Evolutionary conservation across 1,140 invertebrate species (phyloP).

Genomic region (Nilaparvata lugens): DNA sequence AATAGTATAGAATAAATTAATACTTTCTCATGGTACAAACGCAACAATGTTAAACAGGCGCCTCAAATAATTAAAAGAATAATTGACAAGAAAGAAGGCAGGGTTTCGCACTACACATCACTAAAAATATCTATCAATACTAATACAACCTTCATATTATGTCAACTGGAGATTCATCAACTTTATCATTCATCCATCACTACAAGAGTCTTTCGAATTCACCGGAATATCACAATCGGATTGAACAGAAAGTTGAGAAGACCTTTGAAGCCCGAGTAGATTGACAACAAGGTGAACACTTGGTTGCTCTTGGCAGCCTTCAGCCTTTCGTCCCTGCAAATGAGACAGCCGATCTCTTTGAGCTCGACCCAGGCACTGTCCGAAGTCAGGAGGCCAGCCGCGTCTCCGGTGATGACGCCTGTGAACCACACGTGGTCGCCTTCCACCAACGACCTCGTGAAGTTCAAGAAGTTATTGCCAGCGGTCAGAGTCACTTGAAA

Average conservation of each 20-base stretch:
- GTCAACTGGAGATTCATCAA: too few relatives aligned
- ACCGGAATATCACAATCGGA: constrained; percentile 55
- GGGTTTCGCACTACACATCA: too few relatives aligned
- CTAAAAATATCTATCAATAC: too few relatives aligned
- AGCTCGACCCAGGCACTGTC: constrained; percentile 45
- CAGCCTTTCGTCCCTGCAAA: constrained; percentile 48
- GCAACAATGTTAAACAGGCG: too few relatives aligned
- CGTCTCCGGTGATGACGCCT: constrained; percentile 40
- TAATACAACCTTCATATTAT: too few relatives aligned
- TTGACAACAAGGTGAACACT: constrained; percentile 38
- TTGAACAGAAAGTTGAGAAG: constrained; percentile 65
- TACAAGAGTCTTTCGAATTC: not conserved
- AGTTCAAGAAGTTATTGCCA: constrained; percentile 57
- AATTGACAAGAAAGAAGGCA: too few relatives aligned
- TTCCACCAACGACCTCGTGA: constrained; percentile 49
- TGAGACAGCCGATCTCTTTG: constrained; percentile 53
- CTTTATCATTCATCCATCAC: too few relatives aligned
- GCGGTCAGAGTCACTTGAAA: constrained; percentile 49
- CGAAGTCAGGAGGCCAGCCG: constrained; percentile 40
- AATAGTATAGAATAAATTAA: too few relatives aligned
- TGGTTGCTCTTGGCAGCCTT: constrained; percentile 38
- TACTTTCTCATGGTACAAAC: too few relatives aligned
- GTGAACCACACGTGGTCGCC: constrained; percentile 64
- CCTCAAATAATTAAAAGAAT: too few relatives aligned
- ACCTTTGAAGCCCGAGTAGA: constrained; percentile 55